Evolutionary conservation across 2,113 vertebrate species (phyloP).

Genomic region (Vidua macroura): DNA sequence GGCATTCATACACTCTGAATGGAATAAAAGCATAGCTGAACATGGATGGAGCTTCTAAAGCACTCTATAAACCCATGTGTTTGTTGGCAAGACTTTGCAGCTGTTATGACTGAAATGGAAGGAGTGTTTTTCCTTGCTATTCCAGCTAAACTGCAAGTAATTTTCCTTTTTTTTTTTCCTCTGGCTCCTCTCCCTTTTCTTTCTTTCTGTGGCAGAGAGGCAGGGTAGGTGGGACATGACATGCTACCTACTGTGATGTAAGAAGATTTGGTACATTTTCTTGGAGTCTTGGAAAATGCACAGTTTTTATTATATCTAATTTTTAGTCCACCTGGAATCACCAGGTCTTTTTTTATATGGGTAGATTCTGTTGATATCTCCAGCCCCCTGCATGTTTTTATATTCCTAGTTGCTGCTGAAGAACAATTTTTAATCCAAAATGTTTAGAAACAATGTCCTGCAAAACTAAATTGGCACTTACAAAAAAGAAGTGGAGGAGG

Average conservation of each 20-base stretch:
- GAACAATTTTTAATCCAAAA: not conserved
- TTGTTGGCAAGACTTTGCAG: not conserved
- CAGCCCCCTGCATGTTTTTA: accelerated
- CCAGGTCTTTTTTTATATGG: not conserved
- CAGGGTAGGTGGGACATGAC: not conserved
- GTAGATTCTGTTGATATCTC: not conserved
- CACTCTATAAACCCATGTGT: not conserved
- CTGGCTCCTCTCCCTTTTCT: accelerated
- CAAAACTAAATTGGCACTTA: not conserved
- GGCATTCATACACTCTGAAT: not conserved
- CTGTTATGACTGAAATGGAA: not conserved
- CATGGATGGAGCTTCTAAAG: not conserved
- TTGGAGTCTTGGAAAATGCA: not conserved
- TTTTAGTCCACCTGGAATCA: not conserved
- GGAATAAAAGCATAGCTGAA: not conserved
- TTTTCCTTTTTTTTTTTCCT: not conserved
- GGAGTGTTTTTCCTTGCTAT: not conserved
- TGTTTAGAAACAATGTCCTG: not conserved
- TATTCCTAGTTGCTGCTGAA: not conserved
- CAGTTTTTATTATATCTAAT: not conserved
- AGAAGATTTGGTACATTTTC: not conserved
- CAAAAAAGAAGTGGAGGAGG: not conserved
- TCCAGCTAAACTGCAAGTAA: not conserved
- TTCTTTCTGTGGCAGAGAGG: not conserved
- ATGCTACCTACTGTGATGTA: not conserved